Evolutionary conservation across 2,797 vertebrate species (phyloP).

Genomic region (Todus mexicanus): DNA sequence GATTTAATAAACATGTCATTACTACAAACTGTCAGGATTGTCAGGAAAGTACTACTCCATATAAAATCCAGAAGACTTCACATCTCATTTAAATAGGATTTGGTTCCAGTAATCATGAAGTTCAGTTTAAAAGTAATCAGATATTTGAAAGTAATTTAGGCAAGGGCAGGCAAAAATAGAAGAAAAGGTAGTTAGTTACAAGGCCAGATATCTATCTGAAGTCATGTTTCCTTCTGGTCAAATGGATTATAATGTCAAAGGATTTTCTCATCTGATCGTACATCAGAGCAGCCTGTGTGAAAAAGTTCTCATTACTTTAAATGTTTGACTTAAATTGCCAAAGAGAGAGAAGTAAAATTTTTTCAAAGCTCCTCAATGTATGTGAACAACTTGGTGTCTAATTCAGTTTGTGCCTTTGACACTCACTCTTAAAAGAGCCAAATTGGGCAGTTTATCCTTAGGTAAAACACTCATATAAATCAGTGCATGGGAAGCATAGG

Average conservation of each 20-base stretch:
- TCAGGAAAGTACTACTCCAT: background rate
- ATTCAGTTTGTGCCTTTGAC: conserved; percentile 4
- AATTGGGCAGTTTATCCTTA: background rate
- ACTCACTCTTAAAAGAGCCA: background rate
- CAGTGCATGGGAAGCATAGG: background rate
- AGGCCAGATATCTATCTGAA: background rate
- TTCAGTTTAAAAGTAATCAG: background rate
- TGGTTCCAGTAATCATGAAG: background rate
- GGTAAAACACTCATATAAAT: conserved; percentile 18
- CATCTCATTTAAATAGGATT: background rate
- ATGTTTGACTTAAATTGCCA: background rate
- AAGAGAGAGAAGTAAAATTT: background rate
- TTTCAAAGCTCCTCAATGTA: background rate
- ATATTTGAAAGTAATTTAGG: background rate
- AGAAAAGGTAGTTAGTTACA: background rate
- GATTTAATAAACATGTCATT: background rate
- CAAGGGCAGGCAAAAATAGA: background rate
- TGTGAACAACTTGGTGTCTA: background rate
- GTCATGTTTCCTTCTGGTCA: background rate
- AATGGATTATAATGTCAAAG: background rate
- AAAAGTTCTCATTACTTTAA: background rate
- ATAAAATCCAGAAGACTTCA: background rate
- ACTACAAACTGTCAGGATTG: background rate
- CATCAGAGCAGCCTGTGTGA: background rate
- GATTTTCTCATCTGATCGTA: background rate